Evolutionary conservation across 2,888 invertebrate species (phyloP).

Genomic region (Euzetes globulus): DNA sequence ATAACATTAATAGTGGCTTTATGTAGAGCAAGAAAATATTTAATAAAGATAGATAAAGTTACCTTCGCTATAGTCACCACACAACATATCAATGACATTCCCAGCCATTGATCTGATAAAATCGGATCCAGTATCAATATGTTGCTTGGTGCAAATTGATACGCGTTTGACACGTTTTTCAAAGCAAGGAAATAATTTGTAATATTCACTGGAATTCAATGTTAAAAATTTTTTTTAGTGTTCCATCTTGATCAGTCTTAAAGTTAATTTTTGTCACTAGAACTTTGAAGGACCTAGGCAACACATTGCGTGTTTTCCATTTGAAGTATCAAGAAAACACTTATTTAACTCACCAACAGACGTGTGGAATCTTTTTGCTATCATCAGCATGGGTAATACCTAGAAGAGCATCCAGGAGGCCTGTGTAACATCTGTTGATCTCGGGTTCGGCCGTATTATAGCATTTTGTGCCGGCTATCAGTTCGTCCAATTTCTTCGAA

Average conservation of each 20-base stretch:
- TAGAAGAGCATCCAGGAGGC: neutral
- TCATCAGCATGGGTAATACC: neutral
- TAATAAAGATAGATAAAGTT: neutral
- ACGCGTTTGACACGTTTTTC: neutral
- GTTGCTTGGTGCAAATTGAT: neutral
- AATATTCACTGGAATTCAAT: neutral
- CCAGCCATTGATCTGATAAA: neutral
- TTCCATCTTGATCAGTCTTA: no score
- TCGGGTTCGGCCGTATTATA: neutral
- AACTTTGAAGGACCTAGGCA: neutral
- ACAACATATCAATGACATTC: neutral
- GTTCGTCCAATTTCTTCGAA: neutral
- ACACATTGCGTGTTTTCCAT: no score
- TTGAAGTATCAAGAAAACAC: neutral
- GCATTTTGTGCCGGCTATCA: neutral
- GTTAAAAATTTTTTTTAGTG: no score
- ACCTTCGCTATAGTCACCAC: constrained; percentile 1
- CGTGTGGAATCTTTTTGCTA: neutral
- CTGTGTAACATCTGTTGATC: neutral
- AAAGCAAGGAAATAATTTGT: neutral
- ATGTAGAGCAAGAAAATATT: no score
- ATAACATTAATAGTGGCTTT: neutral
- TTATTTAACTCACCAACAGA: neutral
- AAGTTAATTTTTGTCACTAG: no score
- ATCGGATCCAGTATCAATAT: neutral